Evolutionary conservation across 1,140 invertebrate genomes (phyloP).

Genomic region (Amphibalanus amphitrite): DNA sequence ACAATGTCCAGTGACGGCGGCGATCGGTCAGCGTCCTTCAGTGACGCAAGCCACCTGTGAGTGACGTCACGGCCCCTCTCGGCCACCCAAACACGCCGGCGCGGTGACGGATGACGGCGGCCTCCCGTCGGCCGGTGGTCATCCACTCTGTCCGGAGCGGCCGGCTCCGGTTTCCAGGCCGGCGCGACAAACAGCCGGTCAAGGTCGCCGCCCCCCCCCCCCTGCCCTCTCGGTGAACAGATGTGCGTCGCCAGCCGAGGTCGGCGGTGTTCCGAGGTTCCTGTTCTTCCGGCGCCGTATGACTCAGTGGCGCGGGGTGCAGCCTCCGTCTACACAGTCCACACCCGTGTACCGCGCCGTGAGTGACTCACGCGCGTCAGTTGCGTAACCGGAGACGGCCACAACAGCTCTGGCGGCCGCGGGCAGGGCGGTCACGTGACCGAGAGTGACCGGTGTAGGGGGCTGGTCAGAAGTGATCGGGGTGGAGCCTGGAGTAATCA

Average conservation of each 20-base stretch:
- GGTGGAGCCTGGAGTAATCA: too few relatives aligned
- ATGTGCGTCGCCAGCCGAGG: neutral
- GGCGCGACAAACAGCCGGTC: neutral
- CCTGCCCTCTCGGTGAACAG: neutral
- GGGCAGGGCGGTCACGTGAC: neutral
- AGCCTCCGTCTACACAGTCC: too few relatives aligned
- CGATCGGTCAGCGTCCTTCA: too few relatives aligned
- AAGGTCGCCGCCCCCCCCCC: neutral
- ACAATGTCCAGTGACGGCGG: too few relatives aligned
- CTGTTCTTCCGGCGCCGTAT: neutral
- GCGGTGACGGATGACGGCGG: too few relatives aligned
- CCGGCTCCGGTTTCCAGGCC: neutral
- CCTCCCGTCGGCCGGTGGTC: too few relatives aligned
- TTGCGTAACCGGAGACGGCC: neutral
- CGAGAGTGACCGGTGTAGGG: neutral
- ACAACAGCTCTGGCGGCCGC: neutral
- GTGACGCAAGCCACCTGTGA: too few relatives aligned
- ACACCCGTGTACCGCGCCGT: too few relatives aligned
- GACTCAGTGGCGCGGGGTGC: neutral
- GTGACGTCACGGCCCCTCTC: too few relatives aligned
- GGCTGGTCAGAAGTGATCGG: too few relatives aligned
- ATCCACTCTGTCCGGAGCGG: too few relatives aligned
- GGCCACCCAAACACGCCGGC: too few relatives aligned
- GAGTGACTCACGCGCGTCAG: neutral
- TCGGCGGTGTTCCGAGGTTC: neutral